A percentile compares a stretch with the other conserved stretches of the same genome.
phyloP scores from a whole-genome alignment of 2,888 invertebrate species.

The Drosophila histrio region DNA sequence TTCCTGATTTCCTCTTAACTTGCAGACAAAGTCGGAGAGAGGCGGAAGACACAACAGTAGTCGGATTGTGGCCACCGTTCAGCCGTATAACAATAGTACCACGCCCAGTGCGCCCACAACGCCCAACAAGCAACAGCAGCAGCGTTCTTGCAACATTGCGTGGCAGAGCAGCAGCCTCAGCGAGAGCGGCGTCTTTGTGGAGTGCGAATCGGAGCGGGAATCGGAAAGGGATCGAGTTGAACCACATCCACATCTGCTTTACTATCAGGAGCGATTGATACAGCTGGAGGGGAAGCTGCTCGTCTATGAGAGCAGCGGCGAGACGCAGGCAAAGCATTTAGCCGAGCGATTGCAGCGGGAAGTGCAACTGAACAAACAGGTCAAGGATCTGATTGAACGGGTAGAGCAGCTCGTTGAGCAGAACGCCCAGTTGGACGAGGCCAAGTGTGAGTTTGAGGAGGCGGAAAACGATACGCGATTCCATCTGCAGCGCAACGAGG shows the following conservation, averaged over 20 bases:
- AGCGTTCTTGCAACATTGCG: conserved; percentile 23
- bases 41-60: conserved; percentile 44
- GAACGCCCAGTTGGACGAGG: conserved; percentile 88
- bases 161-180: conserved; percentile 86
- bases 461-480: conserved; percentile 89
- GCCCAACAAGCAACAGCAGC: conserved; percentile 52
- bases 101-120: conserved; percentile 61
- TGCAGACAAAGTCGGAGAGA: conserved; percentile 65
- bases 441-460: conserved; percentile 90
- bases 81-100: conserved; percentile 85
- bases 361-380: conserved; percentile 85
- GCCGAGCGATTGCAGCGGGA: conserved; percentile 88
- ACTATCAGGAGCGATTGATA: conserved; percentile 88
- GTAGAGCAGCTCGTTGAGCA: conserved; percentile 87
- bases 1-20: neutral
- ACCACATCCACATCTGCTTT: conserved; percentile 86
- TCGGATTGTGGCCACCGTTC: conserved; percentile 88
- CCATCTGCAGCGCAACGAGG: conserved; percentile 86
- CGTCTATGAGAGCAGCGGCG: conserved; percentile 88
- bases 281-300: conserved; percentile 88
- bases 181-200: conserved; percentile 91
- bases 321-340: conserved; percentile 87
- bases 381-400: conserved; percentile 84
- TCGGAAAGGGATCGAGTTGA: conserved; percentile 84
- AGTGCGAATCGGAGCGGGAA: conserved; percentile 84